phyloP scores from a whole-genome alignment of 2,113 vertebrate genomes.

The Phoenicopterus ruber region DNA sequence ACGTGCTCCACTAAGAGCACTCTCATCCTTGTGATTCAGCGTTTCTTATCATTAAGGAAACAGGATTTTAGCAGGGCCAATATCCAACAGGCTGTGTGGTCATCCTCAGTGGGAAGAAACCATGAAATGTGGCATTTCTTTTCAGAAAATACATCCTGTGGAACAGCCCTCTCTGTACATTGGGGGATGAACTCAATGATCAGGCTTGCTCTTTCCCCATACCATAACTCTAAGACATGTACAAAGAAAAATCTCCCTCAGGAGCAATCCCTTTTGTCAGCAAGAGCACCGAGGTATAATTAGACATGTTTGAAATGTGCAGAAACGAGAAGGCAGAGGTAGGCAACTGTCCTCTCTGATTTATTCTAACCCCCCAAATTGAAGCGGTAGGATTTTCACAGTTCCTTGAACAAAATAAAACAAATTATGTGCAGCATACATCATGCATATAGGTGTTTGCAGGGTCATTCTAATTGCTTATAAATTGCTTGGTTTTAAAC shows the following conservation, averaged over 20 bases:
- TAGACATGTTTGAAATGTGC: neutral
- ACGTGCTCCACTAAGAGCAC: neutral
- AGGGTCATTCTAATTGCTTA: neutral
- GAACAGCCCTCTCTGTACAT: neutral
- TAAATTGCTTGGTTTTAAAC: neutral
- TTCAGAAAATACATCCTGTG: neutral
- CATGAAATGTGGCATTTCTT: neutral
- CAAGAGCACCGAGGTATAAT: neutral
- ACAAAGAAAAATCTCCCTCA: neutral
- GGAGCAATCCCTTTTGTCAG: neutral
- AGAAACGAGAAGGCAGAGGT: neutral
- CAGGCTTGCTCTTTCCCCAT: neutral
- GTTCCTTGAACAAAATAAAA: neutral
- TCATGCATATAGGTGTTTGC: neutral
- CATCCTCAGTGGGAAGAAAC: neutral
- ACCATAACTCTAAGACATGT: neutral
- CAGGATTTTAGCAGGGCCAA: neutral
- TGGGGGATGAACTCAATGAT: neutral
- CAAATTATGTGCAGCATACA: neutral
- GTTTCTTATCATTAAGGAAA: neutral
- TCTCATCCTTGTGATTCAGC: neutral
- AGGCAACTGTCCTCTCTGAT: neutral
- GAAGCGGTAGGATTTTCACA: neutral
- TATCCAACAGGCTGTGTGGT: neutral
- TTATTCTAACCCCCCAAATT: accelerated